These are phyloP conservation scores for Telmatherina bonti DNA, from an alignment of 2,797 vertebrate genomes.

Conservation along the genomic window DNA sequence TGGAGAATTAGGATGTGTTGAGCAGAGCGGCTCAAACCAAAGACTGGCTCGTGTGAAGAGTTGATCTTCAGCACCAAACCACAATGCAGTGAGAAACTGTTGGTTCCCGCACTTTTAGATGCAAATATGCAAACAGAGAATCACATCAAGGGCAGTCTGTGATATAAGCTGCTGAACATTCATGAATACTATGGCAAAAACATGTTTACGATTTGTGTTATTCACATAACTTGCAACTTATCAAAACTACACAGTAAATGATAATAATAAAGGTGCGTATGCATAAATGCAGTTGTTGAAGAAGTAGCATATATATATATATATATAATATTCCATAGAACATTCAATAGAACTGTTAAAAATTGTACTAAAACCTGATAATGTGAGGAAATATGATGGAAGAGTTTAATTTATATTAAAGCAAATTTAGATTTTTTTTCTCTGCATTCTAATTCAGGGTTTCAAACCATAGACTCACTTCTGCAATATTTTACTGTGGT, in stretches of 20 bases:
- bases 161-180: constrained; percentile 15
- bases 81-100: constrained; percentile 2
- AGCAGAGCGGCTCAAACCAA: constrained; percentile 30
- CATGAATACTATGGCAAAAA: background rate
- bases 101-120: constrained; percentile 29
- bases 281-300: background rate
- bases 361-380: constrained; percentile 33
- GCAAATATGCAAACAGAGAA: background rate
- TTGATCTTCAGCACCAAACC: background rate
- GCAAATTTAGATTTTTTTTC: constrained; percentile 1
- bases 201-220: background rate
- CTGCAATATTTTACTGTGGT: background rate
- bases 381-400: constrained; percentile 33
- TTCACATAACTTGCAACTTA: constrained; percentile 9
- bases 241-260: background rate
- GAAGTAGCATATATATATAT: too few relatives aligned
- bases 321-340: constrained; percentile 19
- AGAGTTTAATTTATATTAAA: constrained; percentile 26
- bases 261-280: background rate
- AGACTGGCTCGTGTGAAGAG: constrained; percentile 22
- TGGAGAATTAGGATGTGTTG: constrained; percentile 22
- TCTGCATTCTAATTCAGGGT: constrained; percentile 1
- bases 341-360: background rate
- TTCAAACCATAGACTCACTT: background rate
- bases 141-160: background rate